phyloP scores from a whole-genome alignment of 2,888 invertebrate species.

The Acronicta aceris region DNA sequence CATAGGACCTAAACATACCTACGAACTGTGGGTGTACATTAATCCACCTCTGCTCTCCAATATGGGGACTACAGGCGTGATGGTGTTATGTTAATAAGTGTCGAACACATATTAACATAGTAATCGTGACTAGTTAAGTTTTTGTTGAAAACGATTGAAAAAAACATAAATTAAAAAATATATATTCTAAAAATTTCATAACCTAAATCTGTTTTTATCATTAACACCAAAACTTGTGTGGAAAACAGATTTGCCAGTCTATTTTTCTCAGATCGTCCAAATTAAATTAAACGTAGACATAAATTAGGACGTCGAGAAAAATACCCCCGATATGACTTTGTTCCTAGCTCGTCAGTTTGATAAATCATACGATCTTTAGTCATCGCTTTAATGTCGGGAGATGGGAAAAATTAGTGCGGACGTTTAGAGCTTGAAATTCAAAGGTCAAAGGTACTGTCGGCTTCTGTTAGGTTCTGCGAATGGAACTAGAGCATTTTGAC shows the following conservation, averaged over 20 bases:
- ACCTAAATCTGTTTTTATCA: neutral
- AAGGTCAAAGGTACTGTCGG: constrained; percentile 61
- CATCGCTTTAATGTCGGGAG: constrained; percentile 63
- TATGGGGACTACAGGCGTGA: no score
- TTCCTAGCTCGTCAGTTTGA: constrained; percentile 51
- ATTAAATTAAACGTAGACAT: constrained; percentile 55
- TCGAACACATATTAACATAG: no score
- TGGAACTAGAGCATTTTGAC: constrained; percentile 65
- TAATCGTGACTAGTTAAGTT: no score
- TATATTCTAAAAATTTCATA: no score
- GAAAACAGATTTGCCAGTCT: constrained; percentile 24
- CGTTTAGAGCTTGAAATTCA: constrained; percentile 40
- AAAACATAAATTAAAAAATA: no score
- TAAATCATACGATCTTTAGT: constrained; percentile 59
- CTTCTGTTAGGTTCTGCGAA: constrained; percentile 54
- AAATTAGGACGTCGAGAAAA: constrained; percentile 47
- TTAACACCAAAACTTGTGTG: constrained; percentile 25
- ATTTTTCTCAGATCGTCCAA: constrained; percentile 43
- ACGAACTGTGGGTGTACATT: no score
- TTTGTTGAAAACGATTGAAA: no score
- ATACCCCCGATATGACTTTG: constrained; percentile 53
- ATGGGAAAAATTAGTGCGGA: constrained; percentile 56
- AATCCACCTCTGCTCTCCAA: no score
- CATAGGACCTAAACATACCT: no score
- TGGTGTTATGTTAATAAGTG: no score